Evolutionary conservation across 2,888 invertebrate species (phyloP).

Genomic region (Gnatocerus cornutus): DNA sequence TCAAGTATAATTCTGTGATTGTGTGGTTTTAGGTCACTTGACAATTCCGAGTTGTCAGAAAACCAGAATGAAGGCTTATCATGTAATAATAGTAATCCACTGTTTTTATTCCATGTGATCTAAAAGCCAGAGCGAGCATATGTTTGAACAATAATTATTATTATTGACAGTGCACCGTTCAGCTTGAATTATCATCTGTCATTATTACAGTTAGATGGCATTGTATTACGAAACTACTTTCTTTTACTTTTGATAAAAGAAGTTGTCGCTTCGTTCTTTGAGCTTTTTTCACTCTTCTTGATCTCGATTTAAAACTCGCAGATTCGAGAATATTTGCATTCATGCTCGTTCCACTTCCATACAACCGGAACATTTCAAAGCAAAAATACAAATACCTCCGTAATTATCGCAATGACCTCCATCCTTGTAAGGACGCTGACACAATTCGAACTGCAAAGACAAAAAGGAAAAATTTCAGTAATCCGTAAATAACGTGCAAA

Average conservation of each 20-base stretch:
- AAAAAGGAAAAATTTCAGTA: constrained; percentile 12
- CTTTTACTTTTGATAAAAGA: neutral
- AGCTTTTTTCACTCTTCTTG: constrained; percentile 8
- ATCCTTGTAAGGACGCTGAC: neutral
- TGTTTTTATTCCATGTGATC: constrained; percentile 2
- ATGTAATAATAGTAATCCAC: constrained; percentile 6
- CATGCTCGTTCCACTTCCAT: constrained; percentile 7
- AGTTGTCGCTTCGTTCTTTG: neutral
- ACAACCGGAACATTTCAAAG: constrained; percentile 12
- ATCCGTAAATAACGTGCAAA: constrained; percentile 8
- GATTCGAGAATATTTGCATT: neutral
- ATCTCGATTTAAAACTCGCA: neutral
- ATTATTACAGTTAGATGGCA: constrained; percentile 9
- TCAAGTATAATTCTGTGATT: constrained; percentile 10
- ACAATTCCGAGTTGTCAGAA: neutral
- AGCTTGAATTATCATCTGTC: neutral
- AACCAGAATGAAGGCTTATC: neutral
- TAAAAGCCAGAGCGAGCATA: neutral
- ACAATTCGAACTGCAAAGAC: neutral
- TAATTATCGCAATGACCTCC: neutral
- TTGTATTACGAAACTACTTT: neutral
- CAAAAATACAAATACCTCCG: neutral
- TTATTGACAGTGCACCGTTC: constrained; percentile 26
- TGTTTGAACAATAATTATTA: constrained; percentile 29
- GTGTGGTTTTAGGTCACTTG: constrained; percentile 4